Base-by-base conservation (phyloP, 2,888 invertebrate genomes). In the Ecliptopera silaceata region DNA sequence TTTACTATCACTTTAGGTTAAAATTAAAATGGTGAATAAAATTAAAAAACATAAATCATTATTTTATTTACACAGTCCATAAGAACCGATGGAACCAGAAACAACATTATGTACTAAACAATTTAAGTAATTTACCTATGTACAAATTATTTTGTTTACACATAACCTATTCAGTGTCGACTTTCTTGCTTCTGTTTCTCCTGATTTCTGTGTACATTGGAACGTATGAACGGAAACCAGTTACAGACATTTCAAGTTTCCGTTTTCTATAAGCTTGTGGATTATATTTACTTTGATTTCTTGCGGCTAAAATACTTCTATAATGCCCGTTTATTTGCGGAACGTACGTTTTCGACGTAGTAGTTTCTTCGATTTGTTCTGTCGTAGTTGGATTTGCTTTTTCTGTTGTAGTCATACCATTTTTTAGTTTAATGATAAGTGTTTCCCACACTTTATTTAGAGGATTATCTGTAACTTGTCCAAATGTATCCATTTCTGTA, bases 301-400 rank as follows among this genome's bases (percentile, higher is more conserved):
- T 77, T 59, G 68, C 70, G 10, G 48, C 44, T n/a, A 47, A 3
- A 11, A 81, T 68, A 60, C 77, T 85, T 69, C 88, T 79, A 43
- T 88, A 86, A 65, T 90, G 91, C 10, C 90, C 88, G 60, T 90
- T 91, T 45, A 85, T 82, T 70, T 84, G 88, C 3, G 88, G 88
- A 15, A 86, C 84, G 47, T 86, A 87, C 0, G 82, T 85, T 58
- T 74, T 72, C 20, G 64, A 61, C 32, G 72, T 74, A 4, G 75
- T 74, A 0, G 71, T 61, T 54, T 74, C 66, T 38, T 57, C 68
- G 26, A 54, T 51, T 57, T 56, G 63, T 48, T 69, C 65, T 26
- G 61, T 63, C 5, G 65, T 64, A 11, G 50, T 47, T 1, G 58
- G 58, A 13, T 20, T 32, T n/a, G 17, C 29, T 11, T 22, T 60